Evolutionary conservation across 1,140 invertebrate species (phyloP).

Genomic region (Thaumatotibia leucotreta): DNA sequence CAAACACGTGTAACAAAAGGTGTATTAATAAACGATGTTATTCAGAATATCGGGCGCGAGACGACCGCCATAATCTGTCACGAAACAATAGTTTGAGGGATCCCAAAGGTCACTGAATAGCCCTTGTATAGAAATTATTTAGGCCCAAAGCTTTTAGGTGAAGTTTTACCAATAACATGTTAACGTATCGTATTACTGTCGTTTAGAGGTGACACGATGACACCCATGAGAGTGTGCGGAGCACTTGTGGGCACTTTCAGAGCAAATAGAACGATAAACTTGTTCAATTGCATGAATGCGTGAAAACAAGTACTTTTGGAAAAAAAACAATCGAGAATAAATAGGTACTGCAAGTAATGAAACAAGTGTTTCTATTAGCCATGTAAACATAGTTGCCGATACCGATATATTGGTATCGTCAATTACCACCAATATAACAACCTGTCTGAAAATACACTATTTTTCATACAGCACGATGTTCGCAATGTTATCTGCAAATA

Average conservation of each 20-base stretch:
- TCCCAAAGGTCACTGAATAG: background rate
- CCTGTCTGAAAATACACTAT: no score
- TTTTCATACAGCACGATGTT: no score
- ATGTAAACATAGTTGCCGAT: no score
- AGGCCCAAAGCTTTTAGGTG: background rate
- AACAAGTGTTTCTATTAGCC: no score
- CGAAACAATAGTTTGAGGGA: background rate
- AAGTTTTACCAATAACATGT: background rate
- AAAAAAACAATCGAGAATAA: background rate
- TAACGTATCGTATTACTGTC: background rate
- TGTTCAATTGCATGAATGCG: background rate
- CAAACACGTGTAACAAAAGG: background rate
- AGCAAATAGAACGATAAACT: background rate
- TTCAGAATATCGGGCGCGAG: background rate
- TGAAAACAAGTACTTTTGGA: background rate
- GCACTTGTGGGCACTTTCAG: background rate
- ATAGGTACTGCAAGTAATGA: no score
- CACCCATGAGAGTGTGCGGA: background rate
- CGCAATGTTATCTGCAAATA: no score
- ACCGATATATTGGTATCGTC: no score
- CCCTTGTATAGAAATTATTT: background rate
- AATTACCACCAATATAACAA: no score
- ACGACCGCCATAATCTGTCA: slow-evolving; percentile 1
- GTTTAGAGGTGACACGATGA: background rate
- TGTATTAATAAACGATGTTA: background rate